Evolutionary conservation across 2,888 invertebrate genomes (phyloP).

Genomic region (Morpho deidamia): DNA sequence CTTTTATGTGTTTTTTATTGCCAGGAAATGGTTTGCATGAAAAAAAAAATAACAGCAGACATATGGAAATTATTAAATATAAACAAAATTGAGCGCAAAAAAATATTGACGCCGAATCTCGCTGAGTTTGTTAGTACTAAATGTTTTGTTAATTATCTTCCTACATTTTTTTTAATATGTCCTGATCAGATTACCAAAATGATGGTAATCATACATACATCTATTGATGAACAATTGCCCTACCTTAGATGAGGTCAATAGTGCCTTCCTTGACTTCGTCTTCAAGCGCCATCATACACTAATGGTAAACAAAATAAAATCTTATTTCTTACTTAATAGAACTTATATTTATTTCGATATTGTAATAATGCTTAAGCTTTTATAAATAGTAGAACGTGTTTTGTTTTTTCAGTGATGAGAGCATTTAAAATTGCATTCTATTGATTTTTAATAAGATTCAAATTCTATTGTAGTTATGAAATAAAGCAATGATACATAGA

Average conservation of each 20-base stretch:
- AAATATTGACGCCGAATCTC: too few relatives aligned
- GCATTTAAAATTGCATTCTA: constrained; percentile 29
- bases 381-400: constrained; percentile 24
- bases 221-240: constrained; percentile 77
- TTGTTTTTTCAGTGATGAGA: constrained; percentile 44
- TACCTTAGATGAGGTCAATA: constrained; percentile 74
- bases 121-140: too few relatives aligned
- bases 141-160: background rate
- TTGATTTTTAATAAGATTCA: constrained; percentile 28
- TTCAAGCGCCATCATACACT: constrained; percentile 34
- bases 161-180: background rate
- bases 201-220: constrained; percentile 36
- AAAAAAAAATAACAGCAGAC: too few relatives aligned
- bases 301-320: constrained; percentile 18
- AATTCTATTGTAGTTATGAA: constrained; percentile 21
- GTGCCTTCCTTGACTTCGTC: constrained; percentile 34
- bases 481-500: constrained; percentile 35
- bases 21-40: too few relatives aligned
- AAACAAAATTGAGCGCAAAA: too few relatives aligned
- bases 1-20: background rate
- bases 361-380: constrained; percentile 25
- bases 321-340: background rate
- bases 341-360: constrained; percentile 21
- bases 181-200: background rate
- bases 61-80: too few relatives aligned